Base-by-base conservation (phyloP, 1,140 invertebrate species). In the Carposina sasakii region DNA sequence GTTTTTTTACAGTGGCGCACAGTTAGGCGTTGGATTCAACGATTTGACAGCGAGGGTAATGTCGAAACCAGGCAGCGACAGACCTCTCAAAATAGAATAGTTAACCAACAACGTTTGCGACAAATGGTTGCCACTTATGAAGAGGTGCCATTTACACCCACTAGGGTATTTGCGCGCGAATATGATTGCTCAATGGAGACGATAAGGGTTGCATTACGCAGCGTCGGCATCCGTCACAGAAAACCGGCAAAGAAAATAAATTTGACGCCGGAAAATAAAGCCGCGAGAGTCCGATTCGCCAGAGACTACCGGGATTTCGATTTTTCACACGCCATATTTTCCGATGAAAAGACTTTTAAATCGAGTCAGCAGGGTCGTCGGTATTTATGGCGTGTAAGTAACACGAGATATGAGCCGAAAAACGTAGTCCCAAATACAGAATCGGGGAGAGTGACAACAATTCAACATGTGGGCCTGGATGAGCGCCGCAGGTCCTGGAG, bases 381-480 rank as follows among this genome's bases (percentile, higher is more conserved):
- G n/a, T n/a, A n/a, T n/a, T n/a, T n/a, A n/a, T n/a, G n/a, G n/a
- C n/a, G n/a, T n/a, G n/a, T n/a, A n/a, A n/a, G n/a, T n/a, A n/a
- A n/a, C n/a, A n/a, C n/a, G n/a, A n/a, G n/a, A n/a, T n/a, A n/a
- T n/a, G n/a, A n/a, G n/a, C n/a, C n/a, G n/a, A n/a, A n/a, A n/a
- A n/a, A n/a, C n/a, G n/a, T n/a, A n/a, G n/a, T n/a, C n/a, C n/a
- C n/a, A n/a, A n/a, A n/a, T n/a, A n/a, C n/a, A n/a, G n/a, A n/a
- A n/a, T n/a, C n/a, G n/a, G n/a, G n/a, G n/a, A n/a, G n/a, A n/a
- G n/a, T n/a, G n/a, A n/a, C n/a, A n/a, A n/a, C n/a, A n/a, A n/a
- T n/a, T 36, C 1, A 47, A 42, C 13, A 33, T 47, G 26, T 53
- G 43, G 51, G 43, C 21, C 2, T 53, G 51, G 43, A 47, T 47